Base-by-base conservation (phyloP, 2,113 vertebrate species). In the Scortum barcoo region DNA sequence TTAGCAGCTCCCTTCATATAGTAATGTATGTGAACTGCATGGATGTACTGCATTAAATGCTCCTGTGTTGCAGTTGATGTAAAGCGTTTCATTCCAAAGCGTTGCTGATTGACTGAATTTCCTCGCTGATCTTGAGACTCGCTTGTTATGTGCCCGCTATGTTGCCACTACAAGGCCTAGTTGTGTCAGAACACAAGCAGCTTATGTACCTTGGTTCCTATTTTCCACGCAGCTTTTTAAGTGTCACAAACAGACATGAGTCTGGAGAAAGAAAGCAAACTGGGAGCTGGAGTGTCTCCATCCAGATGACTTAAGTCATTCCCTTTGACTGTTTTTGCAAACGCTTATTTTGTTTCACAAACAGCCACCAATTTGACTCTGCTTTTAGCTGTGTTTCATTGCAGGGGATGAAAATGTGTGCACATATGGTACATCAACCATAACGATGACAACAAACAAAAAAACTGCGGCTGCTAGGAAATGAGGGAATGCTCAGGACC, bases 361-460 rank as follows among this genome's bases (percentile, higher is more conserved):
- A 79, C 76, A 56, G 50, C 48, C 60, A 67, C 65, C 70, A 17
- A 14, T 67, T 67, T 57, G 13, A 22, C 22, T 62, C 19, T 51
- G 68, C 70, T 46, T 80, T 77, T 36, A 70, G 62, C 62, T 42
- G 14, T 57, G 66, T 50, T 36, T 75, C 7, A 36, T 57, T 65
- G 60, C n/a, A 76, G 72, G 7, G 20, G 58, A 67, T 83, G 58
- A 72, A 85, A 71, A 81, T 63, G 40, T 77, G 67, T 22, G 72
- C 68, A 74, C 86, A 86, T 86, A 86, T 85, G 89, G 81, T 26
- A 46, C 72, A 46, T 88, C 76, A 81, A 83, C 80, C 51, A 51
- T 38, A 68, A 66, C 40, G 1, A 61, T 17, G 73, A 78, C 62
- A 85, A 84, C 84, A 85, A 86, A 72, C 58, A 78, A 68, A 36